Conservation (phyloP, 2,888 invertebrate species). For the Xestobium rufovillosum region DNA sequence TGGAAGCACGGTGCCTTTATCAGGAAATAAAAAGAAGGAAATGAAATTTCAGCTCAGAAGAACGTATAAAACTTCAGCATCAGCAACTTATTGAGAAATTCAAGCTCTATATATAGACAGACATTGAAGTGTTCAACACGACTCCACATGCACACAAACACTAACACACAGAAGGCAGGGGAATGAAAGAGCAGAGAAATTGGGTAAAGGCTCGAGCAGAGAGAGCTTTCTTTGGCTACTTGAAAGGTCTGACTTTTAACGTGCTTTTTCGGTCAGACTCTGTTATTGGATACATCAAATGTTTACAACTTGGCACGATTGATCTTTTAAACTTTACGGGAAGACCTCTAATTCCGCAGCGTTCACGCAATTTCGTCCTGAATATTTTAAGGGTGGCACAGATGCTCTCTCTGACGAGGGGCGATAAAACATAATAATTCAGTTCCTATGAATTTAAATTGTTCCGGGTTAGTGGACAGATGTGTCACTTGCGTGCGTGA, state of each 20-base stretch:
- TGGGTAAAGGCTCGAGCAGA: conserved; percentile 26
- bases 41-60: conserved; percentile 27
- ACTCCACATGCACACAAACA: no score
- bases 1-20: no score
- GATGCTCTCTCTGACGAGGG: no score
- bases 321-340: conserved; percentile 30
- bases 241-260: conserved; percentile 26
- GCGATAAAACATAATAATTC: no score
- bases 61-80: conserved; percentile 24
- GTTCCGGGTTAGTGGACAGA: no score
- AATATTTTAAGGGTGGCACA: no score
- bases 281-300: conserved; percentile 33
- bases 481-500: no score
- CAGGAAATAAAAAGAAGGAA: conserved; percentile 24
- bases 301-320: conserved; percentile 32
- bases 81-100: conserved; percentile 32
- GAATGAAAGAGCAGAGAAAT: conserved; percentile 28
- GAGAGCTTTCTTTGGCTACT: conserved; percentile 18
- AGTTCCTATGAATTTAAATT: no score
- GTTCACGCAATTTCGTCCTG: no score
- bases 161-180: conserved; percentile 20
- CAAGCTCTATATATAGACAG: conserved; percentile 29
- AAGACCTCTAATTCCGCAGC: no score
- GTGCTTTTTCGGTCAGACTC: conserved; percentile 25
- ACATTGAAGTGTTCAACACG: conserved; percentile 26